Percentiles rank a stretch among this genome's conserved stretches.
These are phyloP conservation scores for Galbula dea DNA, from an alignment of 2,113 vertebrate genomes.

Conservation along the genomic window DNA sequence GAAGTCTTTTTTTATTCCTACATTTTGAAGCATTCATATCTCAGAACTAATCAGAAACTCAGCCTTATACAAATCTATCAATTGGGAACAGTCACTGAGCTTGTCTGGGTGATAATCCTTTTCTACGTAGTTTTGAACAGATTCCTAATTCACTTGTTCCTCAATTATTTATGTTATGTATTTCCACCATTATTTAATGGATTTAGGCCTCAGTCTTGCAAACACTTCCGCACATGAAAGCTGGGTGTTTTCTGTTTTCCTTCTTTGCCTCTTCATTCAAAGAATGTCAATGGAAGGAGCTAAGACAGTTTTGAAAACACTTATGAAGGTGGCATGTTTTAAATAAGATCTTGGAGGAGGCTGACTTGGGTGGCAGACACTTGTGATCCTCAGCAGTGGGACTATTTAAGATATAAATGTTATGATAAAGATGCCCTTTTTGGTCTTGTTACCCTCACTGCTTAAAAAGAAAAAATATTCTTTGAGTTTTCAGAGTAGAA, in stretches of 20 bases:
- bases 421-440: background rate
- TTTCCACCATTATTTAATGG: conserved; percentile 35
- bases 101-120: conserved; percentile 57
- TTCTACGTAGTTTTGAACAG: conserved; percentile 49
- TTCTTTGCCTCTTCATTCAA: background rate
- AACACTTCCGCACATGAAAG: background rate
- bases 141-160: conserved; percentile 58
- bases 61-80: conserved; percentile 33
- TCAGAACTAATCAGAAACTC: conserved; percentile 31
- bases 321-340: background rate
- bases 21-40: conserved; percentile 35
- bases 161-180: conserved; percentile 54
- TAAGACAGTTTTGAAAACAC: background rate
- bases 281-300: background rate
- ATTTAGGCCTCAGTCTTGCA: conserved; percentile 29
- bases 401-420: background rate
- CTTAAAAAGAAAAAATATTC: conserved; percentile 7
- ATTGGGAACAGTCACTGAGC: background rate
- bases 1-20: conserved; percentile 48
- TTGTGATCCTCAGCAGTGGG: background rate
- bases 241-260: background rate
- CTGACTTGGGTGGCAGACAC: background rate
- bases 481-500: background rate
- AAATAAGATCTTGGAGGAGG: background rate
- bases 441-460: background rate